Evolutionary conservation across 2,113 vertebrate species (phyloP), one percentile per base, ranked within the genome.

Genomic region (Charadrius vociferus): DNA sequence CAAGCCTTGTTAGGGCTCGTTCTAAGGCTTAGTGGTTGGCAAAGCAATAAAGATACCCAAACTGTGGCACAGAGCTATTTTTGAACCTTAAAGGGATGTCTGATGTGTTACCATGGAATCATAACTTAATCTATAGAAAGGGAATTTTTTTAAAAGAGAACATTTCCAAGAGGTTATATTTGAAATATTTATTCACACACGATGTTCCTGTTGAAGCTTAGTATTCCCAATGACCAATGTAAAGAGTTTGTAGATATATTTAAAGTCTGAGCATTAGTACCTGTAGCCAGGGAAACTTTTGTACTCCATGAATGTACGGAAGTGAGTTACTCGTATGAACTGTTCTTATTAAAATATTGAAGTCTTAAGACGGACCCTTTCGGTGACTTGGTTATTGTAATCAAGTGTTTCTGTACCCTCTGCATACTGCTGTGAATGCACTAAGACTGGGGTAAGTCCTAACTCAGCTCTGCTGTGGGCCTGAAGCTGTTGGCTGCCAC

Each of bases 271-370:
- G 90, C 67, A 9, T 36, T 90, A 52, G 87, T 37, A 71, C 41
- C 36, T 29, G n/a, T 53, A 88, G 85, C 29, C 15, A 43, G 91
- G 86, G 93, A 58, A 53, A 6, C 73, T 95, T 95, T 89, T 94
- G 66, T 95, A 89, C 55, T 80, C 61, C 15, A 5, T 22, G 53
- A 84, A 53, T 8, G 55, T 26, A 41, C 0, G 0, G 72, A 68
- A 86, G 50, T 6, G 63, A 86, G 56, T 90, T 80, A 50, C 39
- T 65, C 23, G 2, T 95, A 75, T n/a, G 39, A 93, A 49, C 49
- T 85, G 58, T 90, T 95, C 86, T 52, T 92, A 95, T 93, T 98
- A 96, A 97, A 98, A 68, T 26, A 50, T 1, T 47, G n/a, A 92
- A 88, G 55, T 59, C 52, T 52, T 12, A 43, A 22, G 34, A 2